These are phyloP conservation scores for Phyllostomus hastatus DNA, from an alignment of 2,113 vertebrate species.

Conservation along the genomic window DNA sequence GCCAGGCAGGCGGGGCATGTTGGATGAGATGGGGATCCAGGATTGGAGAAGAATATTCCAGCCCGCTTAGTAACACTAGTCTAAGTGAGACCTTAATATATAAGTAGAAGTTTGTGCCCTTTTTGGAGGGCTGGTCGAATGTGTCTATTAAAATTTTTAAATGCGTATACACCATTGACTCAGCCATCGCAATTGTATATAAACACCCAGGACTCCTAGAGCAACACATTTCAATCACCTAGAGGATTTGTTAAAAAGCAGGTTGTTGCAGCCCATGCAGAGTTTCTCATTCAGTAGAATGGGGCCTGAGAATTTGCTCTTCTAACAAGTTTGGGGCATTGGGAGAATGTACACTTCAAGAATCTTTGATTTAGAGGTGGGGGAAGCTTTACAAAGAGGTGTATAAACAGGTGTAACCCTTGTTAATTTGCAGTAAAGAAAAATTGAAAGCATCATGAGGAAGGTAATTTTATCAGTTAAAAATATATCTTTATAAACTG, in stretches of 20 bases:
- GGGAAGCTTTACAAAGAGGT: neutral
- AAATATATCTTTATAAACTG: constrained; percentile 1
- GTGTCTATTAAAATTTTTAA: neutral
- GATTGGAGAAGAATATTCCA: neutral
- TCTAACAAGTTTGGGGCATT: neutral
- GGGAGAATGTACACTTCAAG: neutral
- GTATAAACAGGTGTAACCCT: neutral
- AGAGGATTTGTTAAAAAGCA: neutral
- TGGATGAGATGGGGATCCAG: neutral
- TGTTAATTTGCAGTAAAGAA: constrained; percentile 1
- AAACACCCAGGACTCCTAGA: neutral
- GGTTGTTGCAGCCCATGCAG: neutral
- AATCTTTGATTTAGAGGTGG: neutral
- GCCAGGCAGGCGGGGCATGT: neutral
- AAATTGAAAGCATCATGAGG: neutral
- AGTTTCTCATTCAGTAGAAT: constrained; percentile 17
- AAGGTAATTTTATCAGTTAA: neutral
- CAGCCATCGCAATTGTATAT: neutral
- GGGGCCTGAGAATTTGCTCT: neutral
- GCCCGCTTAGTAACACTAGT: neutral
- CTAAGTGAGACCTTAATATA: neutral
- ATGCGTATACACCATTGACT: neutral
- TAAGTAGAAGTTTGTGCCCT: neutral
- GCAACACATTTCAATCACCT: neutral
- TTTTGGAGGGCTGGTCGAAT: neutral